Base-by-base conservation (phyloP, 2,888 invertebrate genomes). In the Cephalotes varians region DNA sequence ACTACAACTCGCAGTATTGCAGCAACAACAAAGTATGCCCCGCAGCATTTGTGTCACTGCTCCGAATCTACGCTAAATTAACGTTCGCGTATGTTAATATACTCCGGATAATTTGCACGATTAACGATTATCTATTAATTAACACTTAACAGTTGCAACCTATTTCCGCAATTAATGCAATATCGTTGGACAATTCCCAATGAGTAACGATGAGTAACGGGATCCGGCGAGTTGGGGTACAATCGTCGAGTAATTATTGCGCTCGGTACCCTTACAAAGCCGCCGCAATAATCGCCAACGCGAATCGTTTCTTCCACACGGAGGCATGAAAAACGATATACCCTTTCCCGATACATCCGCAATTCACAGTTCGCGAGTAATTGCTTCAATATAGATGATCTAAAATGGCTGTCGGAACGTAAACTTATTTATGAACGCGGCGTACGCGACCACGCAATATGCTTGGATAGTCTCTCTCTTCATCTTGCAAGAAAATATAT, bases 181-280 rank as follows among this genome's bases (percentile, higher is more conserved):
- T 15, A 65, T 37, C 44, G 2, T 18, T 49, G 12, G 12, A 25
- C 25, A 18, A 64, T 64, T 34, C 47, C 12, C n/a, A 49, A 49
- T 25, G 34, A n/a, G n/a, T 34, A 64, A 76, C n/a, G 49, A 62
- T 62, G 25, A 34, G 65, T 28, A 65, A 76, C 18, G 21, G 31
- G 7, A 44, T 44, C 15, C 18, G 15, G 9, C 31, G 15, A 47
- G 44, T 73, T 44, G 40, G 15, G 7, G 15, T 31, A 21, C 28
- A 28, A 74, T 51, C n/a, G 12, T 25, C 25, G 64, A 64, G 64
- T 28, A 76, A 76, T 76, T 65, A 65, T 65, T 51, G 37, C 28
- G 15, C 12, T 28, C 15, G 37, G 44, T n/a, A 34, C 15, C 10
- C 28, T 44, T 40, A 49, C 64, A 37, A 65, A 76, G 28, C 28